These are phyloP conservation scores for Chlorops oryzae DNA, from an alignment of 1,140 invertebrate species.

Conservation along the genomic window DNA sequence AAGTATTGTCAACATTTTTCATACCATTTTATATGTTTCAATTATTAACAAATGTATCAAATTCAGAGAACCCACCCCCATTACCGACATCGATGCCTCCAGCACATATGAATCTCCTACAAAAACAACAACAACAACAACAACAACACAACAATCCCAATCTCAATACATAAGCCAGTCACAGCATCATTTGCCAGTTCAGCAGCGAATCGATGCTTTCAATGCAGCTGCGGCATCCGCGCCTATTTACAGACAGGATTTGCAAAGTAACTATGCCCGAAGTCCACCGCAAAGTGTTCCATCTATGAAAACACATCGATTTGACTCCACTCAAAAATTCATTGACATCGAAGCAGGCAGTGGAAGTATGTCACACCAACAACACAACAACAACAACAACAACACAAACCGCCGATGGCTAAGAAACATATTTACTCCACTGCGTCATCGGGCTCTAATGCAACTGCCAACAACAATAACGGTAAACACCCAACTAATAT, in stretches of 20 bases:
- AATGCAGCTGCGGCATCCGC: slow-evolving; percentile 33
- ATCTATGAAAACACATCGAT: slow-evolving; percentile 11
- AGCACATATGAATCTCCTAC: slow-evolving; percentile 24
- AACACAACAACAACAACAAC: slow-evolving; percentile 11
- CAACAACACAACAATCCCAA: slow-evolving; percentile 19
- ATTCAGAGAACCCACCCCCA: slow-evolving; percentile 46
- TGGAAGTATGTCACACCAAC: too few relatives aligned
- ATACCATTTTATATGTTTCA: too few relatives aligned
- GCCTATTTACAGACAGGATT: slow-evolving; percentile 15
- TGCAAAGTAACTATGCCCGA: slow-evolving; percentile 4
- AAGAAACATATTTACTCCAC: too few relatives aligned
- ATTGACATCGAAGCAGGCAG: too few relatives aligned
- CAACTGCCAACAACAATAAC: slow-evolving; percentile 12
- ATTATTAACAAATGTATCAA: slow-evolving; percentile 14
- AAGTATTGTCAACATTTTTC: too few relatives aligned
- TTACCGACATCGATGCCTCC: slow-evolving; percentile 46
- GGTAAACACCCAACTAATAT: slow-evolving; percentile 12
- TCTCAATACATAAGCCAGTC: slow-evolving; percentile 10
- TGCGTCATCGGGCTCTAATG: too few relatives aligned
- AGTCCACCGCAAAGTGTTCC: slow-evolving; percentile 1
- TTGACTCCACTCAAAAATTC: too few relatives aligned
- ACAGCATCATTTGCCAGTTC: slow-evolving; percentile 36
- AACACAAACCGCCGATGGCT: neutral
- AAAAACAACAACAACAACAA: neutral
- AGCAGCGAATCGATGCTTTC: slow-evolving; percentile 43